Percentiles rank a stretch among this genome's conserved stretches.
Evolutionary conservation across 1,140 invertebrate genomes (phyloP).

Genomic region (Yoshiicerus persimilis): DNA sequence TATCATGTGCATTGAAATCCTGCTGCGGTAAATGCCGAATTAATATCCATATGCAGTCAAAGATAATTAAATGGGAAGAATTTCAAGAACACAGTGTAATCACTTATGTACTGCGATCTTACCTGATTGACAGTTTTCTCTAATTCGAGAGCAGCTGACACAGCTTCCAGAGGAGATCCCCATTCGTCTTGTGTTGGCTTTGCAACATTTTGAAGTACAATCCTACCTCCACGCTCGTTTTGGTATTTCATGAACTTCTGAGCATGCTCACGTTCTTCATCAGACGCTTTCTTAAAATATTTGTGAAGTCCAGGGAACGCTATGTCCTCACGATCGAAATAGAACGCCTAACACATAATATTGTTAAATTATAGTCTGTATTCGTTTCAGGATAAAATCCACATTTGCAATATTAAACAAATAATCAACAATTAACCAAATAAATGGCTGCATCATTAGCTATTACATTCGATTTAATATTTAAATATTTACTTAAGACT

Average conservation of each 20-base stretch:
- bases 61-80: too few relatives aligned
- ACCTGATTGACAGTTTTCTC: slow-evolving; percentile 65
- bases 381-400: too few relatives aligned
- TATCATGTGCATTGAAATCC: too few relatives aligned
- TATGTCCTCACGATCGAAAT: slow-evolving; percentile 69
- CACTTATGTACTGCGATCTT: too few relatives aligned
- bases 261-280: slow-evolving; percentile 67
- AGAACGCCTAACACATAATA: slow-evolving; percentile 55
- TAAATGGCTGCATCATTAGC: too few relatives aligned
- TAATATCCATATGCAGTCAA: too few relatives aligned
- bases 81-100: too few relatives aligned
- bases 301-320: slow-evolving; percentile 63
- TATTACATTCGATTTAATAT: too few relatives aligned
- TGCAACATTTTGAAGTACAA: slow-evolving; percentile 57
- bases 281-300: slow-evolving; percentile 62
- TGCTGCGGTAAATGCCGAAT: too few relatives aligned
- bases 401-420: too few relatives aligned
- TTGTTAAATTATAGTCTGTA: background rate
- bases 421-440: too few relatives aligned
- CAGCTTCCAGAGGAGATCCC: slow-evolving; percentile 61
- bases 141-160: slow-evolving; percentile 61
- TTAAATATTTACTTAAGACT: too few relatives aligned
- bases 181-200: slow-evolving; percentile 63
- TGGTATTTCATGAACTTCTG: slow-evolving; percentile 67
- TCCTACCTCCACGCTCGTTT: slow-evolving; percentile 63